phyloP scores from a whole-genome alignment of 2,797 vertebrate species.

The Silurus lanzhouensis region DNA sequence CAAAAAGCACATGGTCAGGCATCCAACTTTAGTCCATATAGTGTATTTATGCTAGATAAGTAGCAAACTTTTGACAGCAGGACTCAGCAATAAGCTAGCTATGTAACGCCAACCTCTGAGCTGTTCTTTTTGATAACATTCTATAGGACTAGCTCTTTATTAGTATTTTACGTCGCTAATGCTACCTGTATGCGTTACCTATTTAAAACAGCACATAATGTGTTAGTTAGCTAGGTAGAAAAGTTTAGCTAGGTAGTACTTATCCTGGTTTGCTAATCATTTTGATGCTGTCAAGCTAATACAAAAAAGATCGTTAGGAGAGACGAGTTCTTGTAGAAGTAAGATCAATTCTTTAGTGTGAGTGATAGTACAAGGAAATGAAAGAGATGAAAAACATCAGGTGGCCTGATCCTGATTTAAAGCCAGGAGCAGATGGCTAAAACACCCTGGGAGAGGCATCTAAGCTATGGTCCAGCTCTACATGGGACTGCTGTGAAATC shows the following conservation, averaged over 20 bases:
- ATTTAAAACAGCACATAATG: background rate
- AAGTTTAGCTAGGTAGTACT: background rate
- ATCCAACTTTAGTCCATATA: too few species aligned
- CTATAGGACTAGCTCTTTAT: background rate
- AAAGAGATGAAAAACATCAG: slow-evolving; percentile 45
- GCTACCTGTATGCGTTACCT: background rate
- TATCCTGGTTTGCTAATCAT: background rate
- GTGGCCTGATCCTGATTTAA: slow-evolving; percentile 47
- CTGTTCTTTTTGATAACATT: background rate
- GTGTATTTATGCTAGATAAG: too few species aligned
- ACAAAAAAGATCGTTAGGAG: background rate
- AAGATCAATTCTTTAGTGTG: background rate
- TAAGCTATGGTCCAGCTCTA: slow-evolving; percentile 47
- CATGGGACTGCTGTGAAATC: slow-evolving; percentile 42
- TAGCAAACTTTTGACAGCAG: background rate
- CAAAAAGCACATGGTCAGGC: too few species aligned
- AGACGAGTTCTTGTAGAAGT: background rate
- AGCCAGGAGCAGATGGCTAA: slow-evolving; percentile 58
- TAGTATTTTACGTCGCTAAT: background rate
- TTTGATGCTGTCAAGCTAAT: background rate
- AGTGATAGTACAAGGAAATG: slow-evolving; percentile 18
- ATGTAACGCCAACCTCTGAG: background rate
- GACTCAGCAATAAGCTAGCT: background rate
- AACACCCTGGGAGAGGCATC: slow-evolving; percentile 41
- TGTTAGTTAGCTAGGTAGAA: background rate